A percentile compares a stretch with the other conserved stretches of the same genome.
phyloP scores from a whole-genome alignment of 30 jellyfish, hydroid and myxozoan species.

The Catostylus mosaicus region DNA sequence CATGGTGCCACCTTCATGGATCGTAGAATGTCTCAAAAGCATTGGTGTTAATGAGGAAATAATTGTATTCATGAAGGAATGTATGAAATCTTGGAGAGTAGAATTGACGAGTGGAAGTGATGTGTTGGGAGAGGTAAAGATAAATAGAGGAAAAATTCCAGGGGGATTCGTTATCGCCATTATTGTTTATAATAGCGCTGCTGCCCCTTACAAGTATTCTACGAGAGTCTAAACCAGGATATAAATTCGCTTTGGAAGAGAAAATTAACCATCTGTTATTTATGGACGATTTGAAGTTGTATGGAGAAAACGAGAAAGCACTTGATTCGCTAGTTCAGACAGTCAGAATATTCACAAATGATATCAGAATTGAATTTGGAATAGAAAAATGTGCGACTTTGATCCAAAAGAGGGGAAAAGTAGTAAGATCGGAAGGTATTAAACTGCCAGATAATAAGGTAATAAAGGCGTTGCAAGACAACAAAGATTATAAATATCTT shows the following conservation, averaged over 20 bases:
- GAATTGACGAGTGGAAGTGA: constrained; percentile 2
- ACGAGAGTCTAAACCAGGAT: constrained; percentile 2
- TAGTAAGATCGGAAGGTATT: constrained; percentile 13
- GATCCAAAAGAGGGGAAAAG: constrained; percentile 26
- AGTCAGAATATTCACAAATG: too few relatives aligned
- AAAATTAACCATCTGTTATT: too few relatives aligned
- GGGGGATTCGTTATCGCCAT: too few relatives aligned
- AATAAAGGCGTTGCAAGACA: background rate
- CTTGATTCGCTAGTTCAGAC: too few relatives aligned
- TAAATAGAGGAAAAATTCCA: background rate
- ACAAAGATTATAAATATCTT: background rate
- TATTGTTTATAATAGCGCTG: background rate
- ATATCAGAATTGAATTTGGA: too few relatives aligned
- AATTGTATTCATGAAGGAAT: background rate
- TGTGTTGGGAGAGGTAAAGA: background rate
- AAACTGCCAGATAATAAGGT: constrained; percentile 12
- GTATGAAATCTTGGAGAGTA: background rate
- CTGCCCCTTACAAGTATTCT: constrained; percentile 7
- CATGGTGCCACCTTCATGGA: too few relatives aligned
- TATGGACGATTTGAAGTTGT: too few relatives aligned
- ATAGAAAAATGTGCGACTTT: too few relatives aligned
- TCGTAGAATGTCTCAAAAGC: too few relatives aligned
- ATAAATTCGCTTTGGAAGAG: too few relatives aligned
- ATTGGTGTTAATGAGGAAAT: background rate
- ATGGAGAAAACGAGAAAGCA: too few relatives aligned